A percentile compares a stretch with the other conserved stretches of the same genome.
phyloP scores from a whole-genome alignment of 92 coral and sea anemone genomes.

The Muricea muricata region DNA sequence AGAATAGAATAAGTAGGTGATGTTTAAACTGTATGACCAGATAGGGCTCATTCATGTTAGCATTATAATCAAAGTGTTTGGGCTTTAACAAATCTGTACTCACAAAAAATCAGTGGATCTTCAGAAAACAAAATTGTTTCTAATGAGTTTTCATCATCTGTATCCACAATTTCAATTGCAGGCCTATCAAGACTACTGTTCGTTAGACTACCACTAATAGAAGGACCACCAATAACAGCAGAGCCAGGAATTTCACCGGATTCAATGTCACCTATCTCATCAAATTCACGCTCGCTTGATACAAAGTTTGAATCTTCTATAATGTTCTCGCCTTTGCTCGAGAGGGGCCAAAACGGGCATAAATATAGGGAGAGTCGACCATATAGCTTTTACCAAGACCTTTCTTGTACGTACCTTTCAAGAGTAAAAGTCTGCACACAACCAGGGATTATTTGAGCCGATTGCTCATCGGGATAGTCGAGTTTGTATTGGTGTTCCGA shows the following conservation, averaged over 20 bases:
- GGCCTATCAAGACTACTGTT: no score
- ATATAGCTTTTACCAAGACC: conserved; percentile 55
- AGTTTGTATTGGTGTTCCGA: no score
- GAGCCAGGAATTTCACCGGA: background rate
- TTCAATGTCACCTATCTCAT: conserved; percentile 7
- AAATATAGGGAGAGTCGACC: conserved; percentile 45
- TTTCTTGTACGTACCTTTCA: conserved; percentile 54
- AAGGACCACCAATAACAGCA: background rate
- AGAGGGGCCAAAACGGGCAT: conserved; percentile 34
- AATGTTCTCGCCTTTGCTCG: background rate
- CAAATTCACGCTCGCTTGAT: conserved; percentile 1
- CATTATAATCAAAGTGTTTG: background rate
- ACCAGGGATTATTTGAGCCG: conserved; percentile 53
- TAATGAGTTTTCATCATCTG: no score
- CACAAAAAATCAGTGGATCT: conserved; percentile 1
- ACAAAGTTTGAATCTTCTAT: background rate
- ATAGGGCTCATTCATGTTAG: no score
- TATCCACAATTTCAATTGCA: no score
- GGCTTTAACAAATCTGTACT: background rate
- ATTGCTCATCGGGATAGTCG: no score
- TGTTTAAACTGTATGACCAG: background rate
- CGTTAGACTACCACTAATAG: background rate
- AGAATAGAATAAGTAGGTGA: background rate
- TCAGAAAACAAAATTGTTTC: no score
- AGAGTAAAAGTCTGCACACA: conserved; percentile 43